Evolutionary conservation across 2,797 vertebrate species (phyloP).

Genomic region (Tenualosa thibaudeaui): DNA sequence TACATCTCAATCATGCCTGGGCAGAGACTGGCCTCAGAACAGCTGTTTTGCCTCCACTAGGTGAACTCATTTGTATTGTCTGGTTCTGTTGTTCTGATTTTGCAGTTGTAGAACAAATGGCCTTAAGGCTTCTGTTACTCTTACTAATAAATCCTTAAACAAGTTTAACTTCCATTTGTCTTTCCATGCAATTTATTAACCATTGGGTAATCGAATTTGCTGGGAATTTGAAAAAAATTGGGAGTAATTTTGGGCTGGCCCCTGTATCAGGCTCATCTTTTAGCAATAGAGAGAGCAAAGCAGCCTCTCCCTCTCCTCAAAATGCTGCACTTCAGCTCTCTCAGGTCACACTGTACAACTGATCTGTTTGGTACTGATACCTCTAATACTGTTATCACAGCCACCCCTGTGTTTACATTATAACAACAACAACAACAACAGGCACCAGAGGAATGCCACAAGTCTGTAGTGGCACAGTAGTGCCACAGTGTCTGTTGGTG

Average conservation of each 20-base stretch:
- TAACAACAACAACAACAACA: not conserved
- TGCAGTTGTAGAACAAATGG: not conserved
- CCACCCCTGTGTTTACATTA: not conserved
- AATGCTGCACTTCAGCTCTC: slow-evolving; percentile 14
- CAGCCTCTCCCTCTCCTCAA: not conserved
- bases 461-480: not conserved
- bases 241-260: not conserved
- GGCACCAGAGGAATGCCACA: not conserved
- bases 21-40: not conserved
- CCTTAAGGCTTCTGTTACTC: not conserved
- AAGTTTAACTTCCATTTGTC: not conserved
- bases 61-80: not conserved
- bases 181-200: not conserved
- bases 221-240: not conserved
- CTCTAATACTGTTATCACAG: not conserved
- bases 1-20: not conserved
- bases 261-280: not conserved
- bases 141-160: not conserved
- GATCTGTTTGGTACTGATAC: slow-evolving; percentile 33
- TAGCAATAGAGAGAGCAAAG: not conserved
- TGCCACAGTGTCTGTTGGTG: not conserved
- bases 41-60: not conserved
- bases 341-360: slow-evolving; percentile 14
- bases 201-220: not conserved
- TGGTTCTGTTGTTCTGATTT: not conserved